These are phyloP conservation scores for Theristus sp. DNA, from an alignment of 2,888 invertebrate species.

Conservation along the genomic window DNA sequence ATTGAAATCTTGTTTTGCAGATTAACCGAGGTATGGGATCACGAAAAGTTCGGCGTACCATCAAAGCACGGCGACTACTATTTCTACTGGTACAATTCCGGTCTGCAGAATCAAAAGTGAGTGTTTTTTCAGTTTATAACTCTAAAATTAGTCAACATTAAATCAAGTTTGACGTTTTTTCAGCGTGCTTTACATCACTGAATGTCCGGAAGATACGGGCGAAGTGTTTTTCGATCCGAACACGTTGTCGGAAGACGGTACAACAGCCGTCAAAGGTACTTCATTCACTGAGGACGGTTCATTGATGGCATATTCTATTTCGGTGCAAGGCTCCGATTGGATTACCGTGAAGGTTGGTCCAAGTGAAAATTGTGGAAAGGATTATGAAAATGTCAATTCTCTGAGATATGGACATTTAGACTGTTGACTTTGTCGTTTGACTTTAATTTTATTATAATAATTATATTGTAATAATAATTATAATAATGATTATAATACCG, in stretches of 20 bases:
- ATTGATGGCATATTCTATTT: constrained; percentile 72
- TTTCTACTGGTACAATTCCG: constrained; percentile 78
- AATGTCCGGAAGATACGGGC: constrained; percentile 49
- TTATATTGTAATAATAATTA: too few relatives aligned
- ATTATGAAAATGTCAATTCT: too few relatives aligned
- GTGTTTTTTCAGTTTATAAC: too few relatives aligned
- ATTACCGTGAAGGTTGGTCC: constrained; percentile 49
- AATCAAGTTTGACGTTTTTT: too few relatives aligned
- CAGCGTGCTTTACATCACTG: constrained; percentile 76
- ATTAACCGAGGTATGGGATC: constrained; percentile 79
- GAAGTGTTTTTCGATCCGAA: constrained; percentile 84
- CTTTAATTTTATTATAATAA: too few relatives aligned
- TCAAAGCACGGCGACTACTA: constrained; percentile 60
- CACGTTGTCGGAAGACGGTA: constrained; percentile 69
- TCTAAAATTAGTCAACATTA: too few relatives aligned
- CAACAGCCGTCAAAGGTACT: constrained; percentile 53
- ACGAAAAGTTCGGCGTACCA: constrained; percentile 80
- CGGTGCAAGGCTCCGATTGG: constrained; percentile 90
- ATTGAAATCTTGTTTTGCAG: constrained; percentile 34
- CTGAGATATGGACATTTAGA: too few relatives aligned
- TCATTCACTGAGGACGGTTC: constrained; percentile 73
- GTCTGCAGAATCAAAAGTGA: constrained; percentile 92
- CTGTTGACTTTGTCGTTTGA: too few relatives aligned
- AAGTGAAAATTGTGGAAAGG: too few relatives aligned
- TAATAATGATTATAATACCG: too few relatives aligned